Conservation (phyloP, 2,113 vertebrate genomes). For the Thamnaconus septentrionalis region DNA sequence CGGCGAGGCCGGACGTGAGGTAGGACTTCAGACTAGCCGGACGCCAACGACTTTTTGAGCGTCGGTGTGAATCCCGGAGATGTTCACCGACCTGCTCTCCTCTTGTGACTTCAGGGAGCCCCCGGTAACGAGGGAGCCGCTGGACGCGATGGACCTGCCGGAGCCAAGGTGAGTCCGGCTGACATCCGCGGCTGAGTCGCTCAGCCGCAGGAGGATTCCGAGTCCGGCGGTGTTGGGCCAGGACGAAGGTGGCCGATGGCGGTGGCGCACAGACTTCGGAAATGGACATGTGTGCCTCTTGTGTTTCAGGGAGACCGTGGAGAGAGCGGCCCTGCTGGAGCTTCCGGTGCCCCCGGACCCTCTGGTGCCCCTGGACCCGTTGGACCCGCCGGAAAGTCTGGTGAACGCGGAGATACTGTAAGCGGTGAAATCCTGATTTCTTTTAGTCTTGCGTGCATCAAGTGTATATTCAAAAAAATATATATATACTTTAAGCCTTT, state of each 20-base stretch:
- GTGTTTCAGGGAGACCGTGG: constrained; percentile 90
- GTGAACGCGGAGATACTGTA: constrained; percentile 95
- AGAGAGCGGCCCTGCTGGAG: constrained; percentile 84
- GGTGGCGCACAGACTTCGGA: neutral
- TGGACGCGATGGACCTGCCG: constrained; percentile 90
- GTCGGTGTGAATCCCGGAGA: neutral
- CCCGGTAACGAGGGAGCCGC: constrained; percentile 91
- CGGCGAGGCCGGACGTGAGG: constrained; percentile 96
- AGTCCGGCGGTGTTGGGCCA: neutral
- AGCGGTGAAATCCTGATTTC: constrained; percentile 63
- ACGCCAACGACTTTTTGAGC: neutral
- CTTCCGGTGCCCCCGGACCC: constrained; percentile 91
- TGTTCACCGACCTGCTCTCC: constrained; percentile 8
- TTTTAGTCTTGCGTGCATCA: neutral
- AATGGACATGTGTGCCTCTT: neutral
- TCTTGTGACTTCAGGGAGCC: constrained; percentile 78
- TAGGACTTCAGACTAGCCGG: constrained; percentile 42
- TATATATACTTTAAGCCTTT: no score
- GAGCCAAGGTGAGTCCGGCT: constrained; percentile 84
- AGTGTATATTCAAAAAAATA: no score
- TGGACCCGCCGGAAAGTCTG: constrained; percentile 93
- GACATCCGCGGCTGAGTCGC: neutral
- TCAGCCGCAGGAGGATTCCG: neutral
- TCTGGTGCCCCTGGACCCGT: constrained; percentile 91
- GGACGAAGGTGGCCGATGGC: neutral